Conservation (phyloP, 2,113 vertebrate species). For the Sylvia atricapilla region DNA sequence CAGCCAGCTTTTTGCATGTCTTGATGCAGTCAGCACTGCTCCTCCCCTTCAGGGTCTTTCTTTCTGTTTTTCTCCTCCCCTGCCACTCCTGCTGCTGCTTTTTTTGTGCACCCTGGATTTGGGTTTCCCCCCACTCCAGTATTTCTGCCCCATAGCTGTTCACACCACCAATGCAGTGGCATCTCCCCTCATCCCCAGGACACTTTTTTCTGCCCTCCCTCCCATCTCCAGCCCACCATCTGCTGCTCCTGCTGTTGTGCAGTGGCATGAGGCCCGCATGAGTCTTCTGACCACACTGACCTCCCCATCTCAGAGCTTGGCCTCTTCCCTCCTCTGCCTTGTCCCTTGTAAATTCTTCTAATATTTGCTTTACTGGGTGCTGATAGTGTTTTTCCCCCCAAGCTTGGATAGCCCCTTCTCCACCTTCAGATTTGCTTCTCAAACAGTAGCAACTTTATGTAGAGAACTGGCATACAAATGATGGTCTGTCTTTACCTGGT, state of each 20-base stretch:
- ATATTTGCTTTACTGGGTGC: not conserved
- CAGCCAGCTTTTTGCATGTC: not conserved
- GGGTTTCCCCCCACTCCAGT: not conserved
- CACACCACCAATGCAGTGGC: fast-evolving
- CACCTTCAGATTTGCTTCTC: not conserved
- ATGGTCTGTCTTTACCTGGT: not conserved
- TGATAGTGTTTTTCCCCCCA: not conserved
- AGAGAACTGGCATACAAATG: not conserved
- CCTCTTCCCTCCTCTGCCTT: not conserved
- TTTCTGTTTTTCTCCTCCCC: not conserved
- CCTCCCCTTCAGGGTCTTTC: not conserved
- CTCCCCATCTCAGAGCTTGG: fast-evolving
- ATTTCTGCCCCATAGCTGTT: not conserved
- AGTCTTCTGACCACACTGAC: fast-evolving
- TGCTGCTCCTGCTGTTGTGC: not conserved
- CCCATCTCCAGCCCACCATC: not conserved
- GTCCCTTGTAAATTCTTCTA: not conserved
- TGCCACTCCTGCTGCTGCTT: not conserved
- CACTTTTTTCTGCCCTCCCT: not conserved
- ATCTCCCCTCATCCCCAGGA: not conserved
- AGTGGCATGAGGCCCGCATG: fast-evolving
- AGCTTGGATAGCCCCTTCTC: not conserved
- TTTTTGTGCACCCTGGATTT: not conserved
- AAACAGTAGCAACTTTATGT: not conserved
- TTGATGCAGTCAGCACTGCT: not conserved